phyloP scores from a whole-genome alignment of 2,797 vertebrate species.

The Neosilurus mollespiculum region DNA sequence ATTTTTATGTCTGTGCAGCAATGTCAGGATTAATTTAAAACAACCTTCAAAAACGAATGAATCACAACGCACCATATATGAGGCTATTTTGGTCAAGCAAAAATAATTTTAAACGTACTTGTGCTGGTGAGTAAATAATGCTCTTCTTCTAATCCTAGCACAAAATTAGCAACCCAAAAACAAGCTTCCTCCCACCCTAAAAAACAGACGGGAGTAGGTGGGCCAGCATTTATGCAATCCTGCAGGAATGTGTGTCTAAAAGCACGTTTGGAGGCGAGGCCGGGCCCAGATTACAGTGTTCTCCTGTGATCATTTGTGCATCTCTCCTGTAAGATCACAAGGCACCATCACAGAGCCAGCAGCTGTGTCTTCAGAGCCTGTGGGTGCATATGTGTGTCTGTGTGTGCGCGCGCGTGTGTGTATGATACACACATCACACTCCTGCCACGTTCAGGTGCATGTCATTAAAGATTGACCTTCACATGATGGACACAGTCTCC shows the following conservation, averaged over 20 bases:
- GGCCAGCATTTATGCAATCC: conserved; percentile 53
- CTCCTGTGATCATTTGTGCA: conserved; percentile 58
- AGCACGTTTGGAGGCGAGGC: conserved; percentile 49
- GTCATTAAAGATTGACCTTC: conserved; percentile 47
- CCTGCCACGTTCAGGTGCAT: conserved; percentile 39
- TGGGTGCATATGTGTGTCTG: conserved; percentile 38
- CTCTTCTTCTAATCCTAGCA: neutral
- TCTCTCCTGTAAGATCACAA: conserved; percentile 58
- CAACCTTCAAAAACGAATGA: neutral
- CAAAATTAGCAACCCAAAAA: conserved; percentile 15
- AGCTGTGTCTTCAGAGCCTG: conserved; percentile 57
- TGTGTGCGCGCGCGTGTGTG: conserved; percentile 1
- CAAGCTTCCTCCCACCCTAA: conserved; percentile 4
- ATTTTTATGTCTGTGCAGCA: neutral
- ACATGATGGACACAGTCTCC: conserved; percentile 32
- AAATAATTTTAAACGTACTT: neutral
- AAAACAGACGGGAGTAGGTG: conserved; percentile 22
- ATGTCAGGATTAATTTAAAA: neutral
- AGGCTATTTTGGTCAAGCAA: neutral
- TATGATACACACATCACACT: conserved; percentile 36
- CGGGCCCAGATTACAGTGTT: conserved; percentile 51
- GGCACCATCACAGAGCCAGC: conserved; percentile 54
- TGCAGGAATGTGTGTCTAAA: conserved; percentile 54
- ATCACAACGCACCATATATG: neutral
- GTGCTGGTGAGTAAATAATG: no score